Base-by-base conservation (phyloP, 2,113 vertebrate species). In the Rhea pennata region DNA sequence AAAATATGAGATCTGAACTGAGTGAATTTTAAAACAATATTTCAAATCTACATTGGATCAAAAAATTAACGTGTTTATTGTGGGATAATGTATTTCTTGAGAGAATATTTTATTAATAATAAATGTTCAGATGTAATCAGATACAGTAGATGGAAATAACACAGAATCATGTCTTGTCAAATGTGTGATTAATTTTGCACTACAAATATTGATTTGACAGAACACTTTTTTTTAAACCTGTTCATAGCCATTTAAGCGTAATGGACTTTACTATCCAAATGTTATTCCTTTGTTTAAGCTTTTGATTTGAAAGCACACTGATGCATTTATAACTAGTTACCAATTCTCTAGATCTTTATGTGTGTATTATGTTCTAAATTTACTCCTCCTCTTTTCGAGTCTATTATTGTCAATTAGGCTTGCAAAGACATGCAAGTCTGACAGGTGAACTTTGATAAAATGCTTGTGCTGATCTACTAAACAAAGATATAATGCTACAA, bases 401-500 rank as follows among this genome's bases (percentile, higher is more conserved):
- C 94, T 96, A 95, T 98, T 96, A 96, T 80, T 39, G 46, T 97
- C 97, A 97, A 97, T 98, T 96, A 97, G 79, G 92, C 93, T 87
- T 64, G 70, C 93, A 97, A 65, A 96, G 94, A 97, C 84, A 82
- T 24, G 46, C 61, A 39, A 89, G 95, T 40, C 76, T 97, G 98
- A 98, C 97, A 96, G 92, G 95, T 71, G 83, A 97, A 97, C 96
- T 97, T 96, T 88, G 97, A 98, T 96, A 69, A 97, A 98, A 97
- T 53, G 90, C 97, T 91, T 59, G 84, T 82, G 79, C 88, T 95
- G 84, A 96, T 96, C 85, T 89, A 75, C 91, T 95, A 95, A 96
- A 98, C 95, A 95, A 96, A 98, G 97, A 95, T 84, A 94, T 97
- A 98, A 95, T 74, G 75, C 88, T 89, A 50, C 83, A 91, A 96